phyloP scores from a whole-genome alignment of 2,888 invertebrate genomes.

The Dasysyrphus albostriatus region DNA sequence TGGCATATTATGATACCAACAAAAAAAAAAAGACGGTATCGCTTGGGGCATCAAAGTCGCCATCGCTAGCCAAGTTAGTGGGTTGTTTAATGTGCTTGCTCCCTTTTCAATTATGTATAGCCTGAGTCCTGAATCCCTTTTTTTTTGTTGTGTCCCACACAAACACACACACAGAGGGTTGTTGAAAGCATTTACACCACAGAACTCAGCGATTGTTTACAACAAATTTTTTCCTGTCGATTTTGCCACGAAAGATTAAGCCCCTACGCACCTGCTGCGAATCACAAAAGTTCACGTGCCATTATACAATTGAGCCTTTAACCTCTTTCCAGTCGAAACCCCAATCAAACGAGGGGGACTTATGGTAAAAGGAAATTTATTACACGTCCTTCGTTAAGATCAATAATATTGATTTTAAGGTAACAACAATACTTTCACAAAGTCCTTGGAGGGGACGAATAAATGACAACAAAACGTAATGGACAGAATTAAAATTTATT shows the following conservation, averaged over 20 bases:
- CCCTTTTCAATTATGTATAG: slow-evolving; percentile 28
- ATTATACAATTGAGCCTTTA: slow-evolving; percentile 26
- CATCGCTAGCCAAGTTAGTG: slow-evolving; percentile 11
- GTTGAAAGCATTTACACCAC: neutral
- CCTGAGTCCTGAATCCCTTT: neutral
- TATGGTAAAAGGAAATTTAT: slow-evolving; percentile 20
- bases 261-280: slow-evolving; percentile 37
- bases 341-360: neutral
- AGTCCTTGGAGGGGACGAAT: slow-evolving; percentile 25
- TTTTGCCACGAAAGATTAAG: slow-evolving; percentile 31
- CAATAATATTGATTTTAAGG: slow-evolving; percentile 43
- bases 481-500: slow-evolving; percentile 49
- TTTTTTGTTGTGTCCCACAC: neutral
- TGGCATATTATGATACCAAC: neutral
- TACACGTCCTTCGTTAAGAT: slow-evolving; percentile 23
- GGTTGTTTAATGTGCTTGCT: neutral
- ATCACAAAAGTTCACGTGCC: slow-evolving; percentile 42
- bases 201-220: slow-evolving; percentile 13
- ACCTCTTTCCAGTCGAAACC: slow-evolving; percentile 1
- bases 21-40: neutral
- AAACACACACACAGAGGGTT: neutral
- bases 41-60: slow-evolving; percentile 3
- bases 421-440: slow-evolving; percentile 20
- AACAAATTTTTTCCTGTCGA: slow-evolving; percentile 5
- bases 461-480: slow-evolving; percentile 32